phyloP scores from a whole-genome alignment of 2,113 vertebrate genomes.

The Platichthys flesus region DNA sequence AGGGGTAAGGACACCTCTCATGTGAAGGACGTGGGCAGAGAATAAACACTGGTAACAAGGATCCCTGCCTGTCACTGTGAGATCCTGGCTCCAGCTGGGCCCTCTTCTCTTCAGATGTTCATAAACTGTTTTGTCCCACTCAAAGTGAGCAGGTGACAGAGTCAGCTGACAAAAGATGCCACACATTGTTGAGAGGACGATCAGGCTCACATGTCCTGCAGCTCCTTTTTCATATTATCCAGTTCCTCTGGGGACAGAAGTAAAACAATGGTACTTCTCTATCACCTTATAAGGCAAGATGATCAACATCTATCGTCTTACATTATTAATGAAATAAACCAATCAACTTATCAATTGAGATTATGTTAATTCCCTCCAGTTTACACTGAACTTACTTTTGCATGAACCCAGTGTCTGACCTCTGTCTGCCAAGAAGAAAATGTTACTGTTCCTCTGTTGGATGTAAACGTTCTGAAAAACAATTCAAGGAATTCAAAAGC shows the following conservation, averaged over 20 bases:
- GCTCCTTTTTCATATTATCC: conserved; percentile 88
- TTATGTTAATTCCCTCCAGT: neutral
- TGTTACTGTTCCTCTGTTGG: conserved; percentile 94
- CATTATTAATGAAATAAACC: neutral
- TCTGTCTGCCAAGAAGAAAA: conserved; percentile 92
- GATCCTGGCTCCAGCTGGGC: conserved; percentile 82
- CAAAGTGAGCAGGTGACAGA: conserved; percentile 54
- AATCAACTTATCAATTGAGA: neutral
- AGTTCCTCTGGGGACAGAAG: conserved; percentile 82
- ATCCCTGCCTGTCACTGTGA: conserved; percentile 61
- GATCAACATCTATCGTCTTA: no score
- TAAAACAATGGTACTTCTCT: neutral
- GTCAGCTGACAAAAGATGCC: conserved; percentile 91
- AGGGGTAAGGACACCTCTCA: conserved; percentile 87
- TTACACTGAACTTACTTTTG: conserved; percentile 86
- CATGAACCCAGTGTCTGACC: conserved; percentile 84
- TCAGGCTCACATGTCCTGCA: conserved; percentile 85
- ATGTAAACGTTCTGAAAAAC: conserved; percentile 88
- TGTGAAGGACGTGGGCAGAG: conserved; percentile 92
- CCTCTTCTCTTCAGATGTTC: conserved; percentile 85
- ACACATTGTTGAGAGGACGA: conserved; percentile 85
- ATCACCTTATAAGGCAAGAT: neutral
- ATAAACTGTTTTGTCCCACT: conserved; percentile 64
- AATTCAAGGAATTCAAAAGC: neutral
- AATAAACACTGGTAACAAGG: conserved; percentile 85